Conservation (phyloP, 35 echinoderm and acorn worm species). For the Chiridota heheva region DNA sequence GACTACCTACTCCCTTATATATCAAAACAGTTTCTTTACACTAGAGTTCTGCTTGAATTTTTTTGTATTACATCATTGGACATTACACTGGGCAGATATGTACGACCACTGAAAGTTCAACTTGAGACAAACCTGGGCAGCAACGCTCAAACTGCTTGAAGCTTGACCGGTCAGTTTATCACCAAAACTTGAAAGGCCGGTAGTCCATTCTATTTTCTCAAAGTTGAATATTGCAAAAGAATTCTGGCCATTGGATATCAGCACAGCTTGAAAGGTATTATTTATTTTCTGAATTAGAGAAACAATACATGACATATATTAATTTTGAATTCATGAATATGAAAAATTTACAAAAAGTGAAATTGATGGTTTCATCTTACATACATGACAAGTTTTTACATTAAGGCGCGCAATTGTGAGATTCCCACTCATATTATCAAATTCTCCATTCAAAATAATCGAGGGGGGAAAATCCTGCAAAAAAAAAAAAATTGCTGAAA, state of each 20-base stretch:
- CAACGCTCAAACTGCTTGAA: conserved; percentile 27
- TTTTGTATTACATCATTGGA: too few species aligned
- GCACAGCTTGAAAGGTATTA: conserved; percentile 93
- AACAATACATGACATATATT: neutral
- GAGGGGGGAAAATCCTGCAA: neutral
- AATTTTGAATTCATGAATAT: too few species aligned
- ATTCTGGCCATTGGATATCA: conserved; percentile 69
- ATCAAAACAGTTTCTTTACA: too few species aligned
- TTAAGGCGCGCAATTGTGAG: neutral
- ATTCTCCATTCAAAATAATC: neutral
- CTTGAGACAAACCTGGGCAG: conserved; percentile 94
- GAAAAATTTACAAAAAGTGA: neutral
- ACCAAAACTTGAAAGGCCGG: conserved; percentile 70
- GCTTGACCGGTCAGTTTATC: conserved; percentile 61
- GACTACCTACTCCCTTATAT: too few species aligned
- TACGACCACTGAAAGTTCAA: too few species aligned
- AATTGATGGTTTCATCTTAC: neutral
- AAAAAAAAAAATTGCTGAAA: too few species aligned
- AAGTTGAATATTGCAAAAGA: conserved; percentile 95
- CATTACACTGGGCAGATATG: too few species aligned
- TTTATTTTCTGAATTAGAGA: conserved; percentile 12
- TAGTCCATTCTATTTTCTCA: conserved; percentile 78
- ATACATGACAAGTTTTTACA: neutral
- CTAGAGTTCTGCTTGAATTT: too few species aligned
- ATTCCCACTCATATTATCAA: neutral